phyloP scores from a whole-genome alignment of 2,888 invertebrate species.

The Candidula unifasciata region DNA sequence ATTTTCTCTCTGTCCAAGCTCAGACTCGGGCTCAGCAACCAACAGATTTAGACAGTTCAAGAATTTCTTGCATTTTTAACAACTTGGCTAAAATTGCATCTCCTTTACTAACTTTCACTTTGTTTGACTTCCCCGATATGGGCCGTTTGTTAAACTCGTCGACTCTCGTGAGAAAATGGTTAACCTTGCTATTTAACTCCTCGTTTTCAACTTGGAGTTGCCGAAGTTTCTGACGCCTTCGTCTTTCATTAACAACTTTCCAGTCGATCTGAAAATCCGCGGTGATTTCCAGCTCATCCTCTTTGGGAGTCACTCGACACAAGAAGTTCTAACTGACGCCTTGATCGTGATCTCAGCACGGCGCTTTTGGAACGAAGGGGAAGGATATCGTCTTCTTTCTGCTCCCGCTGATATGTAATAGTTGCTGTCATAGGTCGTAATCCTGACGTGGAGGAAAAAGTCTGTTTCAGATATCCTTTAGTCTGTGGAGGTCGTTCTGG shows the following conservation, averaged over 20 bases:
- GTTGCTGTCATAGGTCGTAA: slow-evolving; percentile 44
- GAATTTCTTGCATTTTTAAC: too few relatives aligned
- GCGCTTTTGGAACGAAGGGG: slow-evolving; percentile 22
- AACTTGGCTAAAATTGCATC: background rate
- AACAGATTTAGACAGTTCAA: too few relatives aligned
- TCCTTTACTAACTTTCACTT: background rate
- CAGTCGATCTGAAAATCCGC: slow-evolving; percentile 12
- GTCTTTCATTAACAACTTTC: slow-evolving; percentile 9
- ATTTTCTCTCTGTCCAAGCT: too few relatives aligned
- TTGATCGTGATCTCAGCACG: slow-evolving; percentile 42
- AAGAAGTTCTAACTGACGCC: slow-evolving; percentile 50
- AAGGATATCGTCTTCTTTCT: slow-evolving; percentile 15
- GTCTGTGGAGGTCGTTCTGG: background rate
- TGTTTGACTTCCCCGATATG: background rate
- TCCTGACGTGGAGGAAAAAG: slow-evolving; percentile 14
- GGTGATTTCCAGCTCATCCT: slow-evolving; percentile 32
- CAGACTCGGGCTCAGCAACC: too few relatives aligned
- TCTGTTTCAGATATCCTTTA: background rate
- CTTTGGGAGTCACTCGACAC: slow-evolving; percentile 39
- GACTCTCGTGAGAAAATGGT: slow-evolving; percentile 21
- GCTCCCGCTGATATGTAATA: background rate
- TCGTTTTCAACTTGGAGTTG: slow-evolving; percentile 13
- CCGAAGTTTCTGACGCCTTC: slow-evolving; percentile 11
- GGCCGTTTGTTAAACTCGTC: slow-evolving; percentile 27
- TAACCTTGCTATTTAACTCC: slow-evolving; percentile 21